These are phyloP conservation scores for Thunnus maccoyii DNA, from an alignment of 2,113 vertebrate species.

Conservation along the genomic window DNA sequence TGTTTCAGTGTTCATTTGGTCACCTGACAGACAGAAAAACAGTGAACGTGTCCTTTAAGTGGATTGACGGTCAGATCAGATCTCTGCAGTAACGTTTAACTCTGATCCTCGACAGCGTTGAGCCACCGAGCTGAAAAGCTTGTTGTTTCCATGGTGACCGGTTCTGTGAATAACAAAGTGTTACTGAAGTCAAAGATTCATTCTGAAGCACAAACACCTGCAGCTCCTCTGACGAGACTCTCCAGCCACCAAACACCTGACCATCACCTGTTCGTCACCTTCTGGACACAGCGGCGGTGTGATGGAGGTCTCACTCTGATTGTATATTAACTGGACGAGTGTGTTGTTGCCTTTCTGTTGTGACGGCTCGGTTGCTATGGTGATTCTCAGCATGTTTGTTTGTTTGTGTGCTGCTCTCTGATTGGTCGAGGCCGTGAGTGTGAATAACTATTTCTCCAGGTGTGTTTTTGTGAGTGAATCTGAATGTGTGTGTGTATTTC, in stretches of 20 bases:
- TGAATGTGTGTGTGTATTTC: conserved; percentile 35
- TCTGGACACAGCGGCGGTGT: not conserved
- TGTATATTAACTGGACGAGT: conserved; percentile 46
- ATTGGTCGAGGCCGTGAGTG: conserved; percentile 35
- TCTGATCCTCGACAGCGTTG: not conserved
- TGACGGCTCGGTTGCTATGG: conserved; percentile 57
- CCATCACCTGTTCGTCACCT: not conserved
- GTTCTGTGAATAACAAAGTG: not conserved
- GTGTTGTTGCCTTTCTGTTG: conserved; percentile 55
- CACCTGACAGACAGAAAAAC: no score
- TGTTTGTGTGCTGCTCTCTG: conserved; percentile 53
- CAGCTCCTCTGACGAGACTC: not conserved
- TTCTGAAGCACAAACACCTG: conserved; percentile 39
- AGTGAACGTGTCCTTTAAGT: no score
- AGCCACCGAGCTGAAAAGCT: not conserved
- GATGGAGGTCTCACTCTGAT: conserved; percentile 7
- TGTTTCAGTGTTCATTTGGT: no score
- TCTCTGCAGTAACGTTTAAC: no score
- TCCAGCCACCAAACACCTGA: not conserved
- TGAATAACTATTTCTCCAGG: not conserved
- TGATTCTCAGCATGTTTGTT: conserved; percentile 67
- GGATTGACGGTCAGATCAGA: no score
- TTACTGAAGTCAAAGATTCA: conserved; percentile 8
- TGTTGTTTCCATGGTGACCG: conserved; percentile 35
- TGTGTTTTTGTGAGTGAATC: conserved; percentile 16